Base-by-base conservation (phyloP, 2,797 vertebrate species). In the Amniataba percoides region DNA sequence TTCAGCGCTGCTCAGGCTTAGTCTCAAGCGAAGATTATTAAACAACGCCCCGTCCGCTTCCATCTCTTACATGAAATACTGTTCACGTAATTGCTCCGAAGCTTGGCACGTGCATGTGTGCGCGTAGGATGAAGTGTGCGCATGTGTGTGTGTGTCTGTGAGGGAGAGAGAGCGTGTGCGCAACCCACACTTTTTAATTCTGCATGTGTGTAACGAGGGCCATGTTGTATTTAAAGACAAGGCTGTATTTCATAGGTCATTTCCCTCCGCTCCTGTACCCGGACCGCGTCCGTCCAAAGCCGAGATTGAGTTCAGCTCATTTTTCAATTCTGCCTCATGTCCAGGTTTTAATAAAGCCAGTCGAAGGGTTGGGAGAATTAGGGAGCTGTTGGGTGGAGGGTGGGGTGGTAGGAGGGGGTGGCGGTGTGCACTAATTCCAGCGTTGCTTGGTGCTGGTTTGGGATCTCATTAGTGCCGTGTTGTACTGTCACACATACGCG, bases 401-500 rank as follows among this genome's bases (percentile, higher is more conserved):
- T 64, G 85, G 69, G 3, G 27, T 61, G 40, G 71, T 58, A 2
- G 68, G 59, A 3, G 46, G 69, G 46, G 51, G 77, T 3, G 66
- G 70, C 14, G 39, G 79, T 70, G 82, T 69, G 75, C 78, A 86
- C 77, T 93, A 89, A 91, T 93, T 91, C 88, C 88, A 80, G 88
- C 81, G 79, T 81, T 61, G 86, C 87, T 92, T 88, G 81, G 57
- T 84, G 83, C 25, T 58, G 63, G 31, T 92, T 90, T 91, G 76
- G 78, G 65, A 94, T 92, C 93, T 96, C 94, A 93, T 95, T 95
- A 95, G 93, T 89, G 86, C 88, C 59, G 82, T 86, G 92, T 93
- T 94, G 88, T 84, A 91, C 94, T 95, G 91, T 95, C 89, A 91
- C 82, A 62, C 90, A 93, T 81, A 88, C 91, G 75, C 81, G 83